phyloP scores from a whole-genome alignment of 2,888 invertebrate genomes.

The Timandra comae region DNA sequence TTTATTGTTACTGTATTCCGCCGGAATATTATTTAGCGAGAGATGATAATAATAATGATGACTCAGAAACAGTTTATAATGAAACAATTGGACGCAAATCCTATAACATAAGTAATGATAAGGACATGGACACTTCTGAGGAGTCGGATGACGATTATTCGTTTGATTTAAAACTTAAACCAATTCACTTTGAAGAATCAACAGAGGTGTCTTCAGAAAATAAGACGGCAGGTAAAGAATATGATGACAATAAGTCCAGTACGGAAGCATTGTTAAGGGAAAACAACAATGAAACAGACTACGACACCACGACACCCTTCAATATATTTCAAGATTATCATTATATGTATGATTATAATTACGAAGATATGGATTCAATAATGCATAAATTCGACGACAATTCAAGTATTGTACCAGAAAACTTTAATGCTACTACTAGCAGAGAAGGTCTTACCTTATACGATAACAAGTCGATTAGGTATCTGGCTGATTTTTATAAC shows the following conservation, averaged over 20 bases:
- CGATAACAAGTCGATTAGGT: constrained; percentile 18
- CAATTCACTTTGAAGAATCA: too few species aligned
- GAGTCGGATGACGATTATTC: too few species aligned
- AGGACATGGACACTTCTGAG: too few species aligned
- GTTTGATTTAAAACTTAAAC: constrained; percentile 2
- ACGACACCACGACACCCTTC: too few species aligned
- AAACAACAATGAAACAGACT: too few species aligned
- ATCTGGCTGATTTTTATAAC: constrained; percentile 42
- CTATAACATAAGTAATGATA: too few species aligned
- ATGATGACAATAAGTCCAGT: too few species aligned
- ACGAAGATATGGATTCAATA: not conserved
- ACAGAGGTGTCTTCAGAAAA: too few species aligned
- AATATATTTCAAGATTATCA: constrained; percentile 32
- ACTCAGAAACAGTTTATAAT: constrained; percentile 12
- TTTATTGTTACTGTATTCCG: constrained; percentile 3
- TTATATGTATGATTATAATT: constrained; percentile 27
- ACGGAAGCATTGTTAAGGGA: too few species aligned
- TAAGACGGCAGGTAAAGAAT: too few species aligned
- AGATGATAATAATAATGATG: constrained; percentile 18
- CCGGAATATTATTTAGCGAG: constrained; percentile 17
- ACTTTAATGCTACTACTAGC: constrained; percentile 4
- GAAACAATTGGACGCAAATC: too few species aligned
- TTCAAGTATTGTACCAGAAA: not conserved
- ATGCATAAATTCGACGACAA: too few species aligned
- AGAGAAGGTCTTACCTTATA: constrained; percentile 1